These are phyloP conservation scores for Gambelia wislizenii DNA, from an alignment of 2,797 vertebrate genomes.

Conservation along the genomic window DNA sequence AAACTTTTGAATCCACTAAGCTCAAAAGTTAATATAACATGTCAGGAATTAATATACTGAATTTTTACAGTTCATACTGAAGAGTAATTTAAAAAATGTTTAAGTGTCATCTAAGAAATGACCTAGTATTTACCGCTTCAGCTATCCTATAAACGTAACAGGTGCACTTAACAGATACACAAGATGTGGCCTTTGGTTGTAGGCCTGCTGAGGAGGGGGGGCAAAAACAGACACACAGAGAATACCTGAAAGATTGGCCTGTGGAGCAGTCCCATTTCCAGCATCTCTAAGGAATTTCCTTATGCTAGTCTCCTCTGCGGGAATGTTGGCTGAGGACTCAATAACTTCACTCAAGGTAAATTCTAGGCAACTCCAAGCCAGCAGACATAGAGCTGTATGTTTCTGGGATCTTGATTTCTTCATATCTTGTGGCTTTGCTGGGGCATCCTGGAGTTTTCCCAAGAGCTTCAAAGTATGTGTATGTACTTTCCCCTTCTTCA, in stretches of 20 bases:
- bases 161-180: fast-evolving
- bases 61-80: neutral
- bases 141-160: neutral
- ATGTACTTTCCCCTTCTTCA: slow-evolving; percentile 31
- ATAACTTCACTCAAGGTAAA: slow-evolving; percentile 16
- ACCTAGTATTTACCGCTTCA: neutral
- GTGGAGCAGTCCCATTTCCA: slow-evolving; percentile 25
- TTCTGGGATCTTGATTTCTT: slow-evolving; percentile 1
- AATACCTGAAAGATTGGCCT: slow-evolving; percentile 56
- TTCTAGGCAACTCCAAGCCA: slow-evolving; percentile 57
- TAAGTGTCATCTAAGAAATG: neutral
- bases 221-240: neutral
- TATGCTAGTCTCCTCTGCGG: neutral
- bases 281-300: slow-evolving; percentile 17
- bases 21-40: neutral
- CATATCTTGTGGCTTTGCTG: slow-evolving; percentile 19
- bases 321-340: neutral
- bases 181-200: neutral
- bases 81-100: neutral
- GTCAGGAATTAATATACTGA: neutral
- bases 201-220: neutral
- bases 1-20: neutral
- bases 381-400: slow-evolving; percentile 34
- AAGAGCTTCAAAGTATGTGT: fast-evolving
- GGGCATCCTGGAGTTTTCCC: neutral